phyloP scores from a whole-genome alignment of 2,797 vertebrate genomes.

The Loriculus beryllinus region DNA sequence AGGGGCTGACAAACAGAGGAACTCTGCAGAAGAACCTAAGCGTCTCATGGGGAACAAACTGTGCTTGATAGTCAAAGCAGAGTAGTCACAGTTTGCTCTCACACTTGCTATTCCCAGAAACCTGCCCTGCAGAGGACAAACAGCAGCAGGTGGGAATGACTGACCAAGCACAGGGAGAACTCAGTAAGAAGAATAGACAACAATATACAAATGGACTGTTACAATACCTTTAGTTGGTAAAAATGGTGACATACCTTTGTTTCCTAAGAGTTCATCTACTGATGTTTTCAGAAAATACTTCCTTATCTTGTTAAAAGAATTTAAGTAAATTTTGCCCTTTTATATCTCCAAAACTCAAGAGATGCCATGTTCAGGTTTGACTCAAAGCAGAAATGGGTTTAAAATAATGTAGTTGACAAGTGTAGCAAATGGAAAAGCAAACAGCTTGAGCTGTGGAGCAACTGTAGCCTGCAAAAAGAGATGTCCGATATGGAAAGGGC shows the following conservation, averaged over 20 bases:
- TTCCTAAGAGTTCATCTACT: not conserved
- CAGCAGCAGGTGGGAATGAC: constrained; percentile 37
- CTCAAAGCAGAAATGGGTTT: not conserved
- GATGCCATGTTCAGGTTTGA: not conserved
- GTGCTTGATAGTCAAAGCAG: not conserved
- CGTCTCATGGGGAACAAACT: not conserved
- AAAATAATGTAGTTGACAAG: not conserved
- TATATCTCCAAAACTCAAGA: not conserved
- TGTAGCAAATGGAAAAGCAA: not conserved
- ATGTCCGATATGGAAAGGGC: not conserved
- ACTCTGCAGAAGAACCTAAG: not conserved
- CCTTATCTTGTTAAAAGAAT: not conserved
- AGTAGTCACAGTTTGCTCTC: not conserved
- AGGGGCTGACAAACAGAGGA: not conserved
- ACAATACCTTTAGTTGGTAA: not conserved
- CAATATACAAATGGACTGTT: not conserved
- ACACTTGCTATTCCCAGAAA: not conserved
- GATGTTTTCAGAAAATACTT: not conserved
- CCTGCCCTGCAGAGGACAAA: not conserved
- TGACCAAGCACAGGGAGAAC: not conserved
- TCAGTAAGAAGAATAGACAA: not conserved
- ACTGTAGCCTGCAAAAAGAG: not conserved
- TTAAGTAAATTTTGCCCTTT: not conserved
- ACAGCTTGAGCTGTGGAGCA: not conserved
- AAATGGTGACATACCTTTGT: not conserved